Percentiles rank a stretch among this genome's conserved stretches.
These are phyloP conservation scores for Nasonia giraulti DNA, from an alignment of 1,140 invertebrate species.

Conservation along the genomic window DNA sequence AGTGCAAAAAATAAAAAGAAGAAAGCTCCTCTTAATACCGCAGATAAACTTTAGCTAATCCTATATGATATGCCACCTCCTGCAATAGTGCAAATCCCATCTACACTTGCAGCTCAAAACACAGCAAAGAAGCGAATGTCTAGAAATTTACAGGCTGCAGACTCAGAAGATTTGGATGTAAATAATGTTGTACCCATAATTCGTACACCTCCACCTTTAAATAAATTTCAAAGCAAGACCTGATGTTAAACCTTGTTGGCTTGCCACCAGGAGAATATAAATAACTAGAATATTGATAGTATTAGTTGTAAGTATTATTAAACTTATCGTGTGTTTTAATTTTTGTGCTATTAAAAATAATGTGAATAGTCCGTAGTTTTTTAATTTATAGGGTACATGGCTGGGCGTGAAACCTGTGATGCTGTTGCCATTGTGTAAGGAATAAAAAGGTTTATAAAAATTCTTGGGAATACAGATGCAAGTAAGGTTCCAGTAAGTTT, in stretches of 20 bases:
- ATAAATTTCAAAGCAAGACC: background rate
- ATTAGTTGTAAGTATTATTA: too few relatives aligned
- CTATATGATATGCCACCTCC: constrained; percentile 68
- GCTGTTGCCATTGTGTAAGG: too few relatives aligned
- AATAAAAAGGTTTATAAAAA: too few relatives aligned
- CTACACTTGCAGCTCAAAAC: constrained; percentile 54
- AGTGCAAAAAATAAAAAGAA: constrained; percentile 62
- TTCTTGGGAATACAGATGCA: too few relatives aligned
- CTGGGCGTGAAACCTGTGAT: too few relatives aligned
- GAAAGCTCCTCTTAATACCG: constrained; percentile 58
- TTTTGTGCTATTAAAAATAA: too few relatives aligned
- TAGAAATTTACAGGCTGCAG: constrained; percentile 58
- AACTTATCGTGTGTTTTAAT: background rate
- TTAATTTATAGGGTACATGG: too few relatives aligned
- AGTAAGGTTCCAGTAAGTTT: too few relatives aligned
- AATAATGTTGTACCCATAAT: constrained; percentile 34
- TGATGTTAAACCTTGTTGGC: too few relatives aligned
- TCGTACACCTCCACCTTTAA: constrained; percentile 46
- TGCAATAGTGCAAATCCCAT: constrained; percentile 46
- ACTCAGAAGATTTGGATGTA: constrained; percentile 54
- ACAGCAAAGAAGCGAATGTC: constrained; percentile 59
- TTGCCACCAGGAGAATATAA: too few relatives aligned
- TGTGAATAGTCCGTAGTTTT: too few relatives aligned
- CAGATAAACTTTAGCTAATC: constrained; percentile 69
- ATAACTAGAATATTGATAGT: too few relatives aligned